Percentiles rank a stretch among this genome's conserved stretches.
phyloP scores from a whole-genome alignment of 2,888 invertebrate genomes.

The Zaprionus lineosus region DNA sequence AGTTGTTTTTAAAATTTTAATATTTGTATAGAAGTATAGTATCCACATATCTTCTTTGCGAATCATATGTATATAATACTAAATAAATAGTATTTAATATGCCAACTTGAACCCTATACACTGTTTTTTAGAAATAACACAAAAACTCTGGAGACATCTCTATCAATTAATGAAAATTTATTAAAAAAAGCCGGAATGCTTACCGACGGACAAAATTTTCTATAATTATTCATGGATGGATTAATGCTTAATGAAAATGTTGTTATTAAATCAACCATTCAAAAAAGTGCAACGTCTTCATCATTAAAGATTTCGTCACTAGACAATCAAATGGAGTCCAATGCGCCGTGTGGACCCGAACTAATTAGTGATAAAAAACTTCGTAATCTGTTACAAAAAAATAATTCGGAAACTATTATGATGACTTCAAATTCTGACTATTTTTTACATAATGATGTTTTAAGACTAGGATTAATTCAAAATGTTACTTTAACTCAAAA shows the following conservation, averaged over 20 bases:
- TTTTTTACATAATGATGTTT: conserved; percentile 54
- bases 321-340: conserved; percentile 55
- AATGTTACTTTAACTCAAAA: conserved; percentile 60
- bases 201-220: conserved; percentile 75
- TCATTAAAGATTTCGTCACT: conserved; percentile 41
- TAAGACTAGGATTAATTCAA: conserved; percentile 55
- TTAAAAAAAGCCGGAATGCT: conserved; percentile 61
- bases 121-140: conserved; percentile 50
- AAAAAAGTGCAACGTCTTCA: conserved; percentile 35
- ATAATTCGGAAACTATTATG: conserved; percentile 52
- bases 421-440: conserved; percentile 57
- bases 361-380: conserved; percentile 59
- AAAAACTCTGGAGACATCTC: conserved; percentile 49
- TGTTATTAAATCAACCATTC: conserved; percentile 49
- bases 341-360: conserved; percentile 41
- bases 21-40: neutral
- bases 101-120: too few relatives aligned
- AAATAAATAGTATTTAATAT: too few relatives aligned
- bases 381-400: conserved; percentile 63
- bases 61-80: neutral
- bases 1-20: neutral
- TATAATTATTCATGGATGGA: conserved; percentile 81
- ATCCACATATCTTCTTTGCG: neutral
- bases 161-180: conserved; percentile 25
- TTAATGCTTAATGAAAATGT: conserved; percentile 49